Evolutionary conservation across 1,140 invertebrate species (phyloP), one percentile per base, ranked within the genome.

Genomic region (Portunus trituberculatus): DNA sequence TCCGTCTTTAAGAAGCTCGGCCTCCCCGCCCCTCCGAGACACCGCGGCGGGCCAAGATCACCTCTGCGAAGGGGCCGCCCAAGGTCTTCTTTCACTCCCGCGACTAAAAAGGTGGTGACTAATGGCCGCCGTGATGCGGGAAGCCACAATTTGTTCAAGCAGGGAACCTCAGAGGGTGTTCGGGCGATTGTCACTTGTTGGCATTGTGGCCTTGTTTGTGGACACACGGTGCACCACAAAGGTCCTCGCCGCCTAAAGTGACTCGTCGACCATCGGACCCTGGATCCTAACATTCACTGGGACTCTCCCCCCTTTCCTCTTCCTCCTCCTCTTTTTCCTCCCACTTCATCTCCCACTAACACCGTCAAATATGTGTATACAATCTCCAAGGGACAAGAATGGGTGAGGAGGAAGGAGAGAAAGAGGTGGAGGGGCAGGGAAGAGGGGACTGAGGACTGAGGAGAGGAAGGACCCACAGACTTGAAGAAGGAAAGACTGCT

Each of bases 141-240:
- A 48, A 45, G 92, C 16, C 86, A 94, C 87, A 89, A 90, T 94
- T 94, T 94, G 93, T 25, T 94, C 87, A 89, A 94, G 87, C 87
- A 91, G 52, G 92, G 59, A 88, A 32, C 84, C 93, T 45, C 48
- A 20, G 39, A 76, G 93, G 88, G 29, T 94, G 67, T 91, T 31
- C 45, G 87, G 39, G 6, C 88, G 59, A 94, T 94, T 94, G 93
- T 94, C 87, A 91, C 91, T 84, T 94, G 93, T 94, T 90, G n/a
- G 59, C 46, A 91, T 94, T 94, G 93, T 94, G 93, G 88, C 7
- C 31, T 32, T 94, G 93, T 94, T 94, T 94, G 93, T 94, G 93
- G 90, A 94, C 93, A 90, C 93, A 94, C 52, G 59, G 32, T 29
- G 45, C 20, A 39, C 25, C 32, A 45, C 59, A 48, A 82, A 46